Conservation (phyloP, 2,888 invertebrate species). For the Iselma pallidipennis region DNA sequence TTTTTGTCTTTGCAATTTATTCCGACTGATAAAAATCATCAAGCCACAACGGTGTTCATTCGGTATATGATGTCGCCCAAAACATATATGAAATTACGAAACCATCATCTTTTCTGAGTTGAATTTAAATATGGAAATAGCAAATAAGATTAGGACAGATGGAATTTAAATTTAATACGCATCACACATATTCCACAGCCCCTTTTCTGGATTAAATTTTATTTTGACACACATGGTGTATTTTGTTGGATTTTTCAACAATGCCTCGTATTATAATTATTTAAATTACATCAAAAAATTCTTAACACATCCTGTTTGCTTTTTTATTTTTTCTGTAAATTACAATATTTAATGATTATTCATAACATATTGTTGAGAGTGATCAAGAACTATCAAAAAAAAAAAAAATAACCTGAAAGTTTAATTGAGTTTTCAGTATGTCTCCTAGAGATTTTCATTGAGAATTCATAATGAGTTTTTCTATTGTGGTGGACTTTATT, state of each 20-base stretch:
- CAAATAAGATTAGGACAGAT: conserved; percentile 38
- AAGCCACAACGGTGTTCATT: conserved; percentile 35
- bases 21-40: conserved; percentile 38
- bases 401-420: too few relatives aligned
- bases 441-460: too few relatives aligned
- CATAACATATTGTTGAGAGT: conserved; percentile 5
- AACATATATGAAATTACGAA: conserved; percentile 38
- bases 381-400: too few relatives aligned
- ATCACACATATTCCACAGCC: conserved; percentile 23
- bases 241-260: conserved; percentile 6
- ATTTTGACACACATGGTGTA: conserved; percentile 9
- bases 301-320: background rate
- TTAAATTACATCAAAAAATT: background rate
- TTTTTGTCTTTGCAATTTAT: conserved; percentile 36
- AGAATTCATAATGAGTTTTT: too few relatives aligned
- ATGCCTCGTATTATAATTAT: background rate
- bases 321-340: too few relatives aligned
- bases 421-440: too few relatives aligned
- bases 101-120: conserved; percentile 36
- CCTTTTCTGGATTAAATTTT: conserved; percentile 18
- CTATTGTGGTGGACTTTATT: too few relatives aligned
- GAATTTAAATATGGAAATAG: conserved; percentile 42
- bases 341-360: too few relatives aligned
- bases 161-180: conserved; percentile 39
- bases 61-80: conserved; percentile 32